Base-by-base conservation (phyloP, 2,888 invertebrate species). In the Lasioglossum villosulum region DNA sequence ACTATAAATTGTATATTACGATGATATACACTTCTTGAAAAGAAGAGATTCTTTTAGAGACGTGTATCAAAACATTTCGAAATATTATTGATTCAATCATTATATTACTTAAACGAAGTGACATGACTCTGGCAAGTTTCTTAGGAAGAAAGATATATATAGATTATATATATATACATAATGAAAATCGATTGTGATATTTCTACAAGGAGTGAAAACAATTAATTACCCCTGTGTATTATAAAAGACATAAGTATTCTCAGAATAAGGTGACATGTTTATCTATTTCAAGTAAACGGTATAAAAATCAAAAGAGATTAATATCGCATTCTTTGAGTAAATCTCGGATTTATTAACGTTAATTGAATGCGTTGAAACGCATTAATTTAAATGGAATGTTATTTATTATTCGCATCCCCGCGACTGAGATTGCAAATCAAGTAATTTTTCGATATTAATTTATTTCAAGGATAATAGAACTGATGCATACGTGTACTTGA, bases 181-280 rank as follows among this genome's bases (percentile, higher is more conserved):
- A 83, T 86, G 82, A 77, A 72, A 80, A 84, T 80, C 84, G 42
- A 84, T 89, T 89, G 89, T 89, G 89, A 89, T 89, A 89, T 88
- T 80, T 82, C 84, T 80, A 68, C 76, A 78, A 84, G 76, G 42
- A 86, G 72, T 88, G 74, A 84, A 75, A 56, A 80, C 34, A 48
- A 84, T 66, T 56, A 84, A 75, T 81, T 83, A 66, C 79, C 48
- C 70, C 45, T 74, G 68, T 66, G 52, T 80, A 73, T 83, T 80
- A 80, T 78, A 73, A 56, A 72, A 74, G 73, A 77, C 27, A 42
- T 77, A 37, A 73, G 74, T 79, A 72, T 71, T 73, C 45, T 27
- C 30, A 71, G 77, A 63, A 71, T 56, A 70, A 70, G 63, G 63
- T 39, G 73, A 19, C 42, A 63, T 42, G 48, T 74, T 76, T 56